A percentile compares a stretch with the other conserved stretches of the same genome.
Conservation (phyloP, 2,797 vertebrate genomes). For the Dicrostonyx torquatus region DNA sequence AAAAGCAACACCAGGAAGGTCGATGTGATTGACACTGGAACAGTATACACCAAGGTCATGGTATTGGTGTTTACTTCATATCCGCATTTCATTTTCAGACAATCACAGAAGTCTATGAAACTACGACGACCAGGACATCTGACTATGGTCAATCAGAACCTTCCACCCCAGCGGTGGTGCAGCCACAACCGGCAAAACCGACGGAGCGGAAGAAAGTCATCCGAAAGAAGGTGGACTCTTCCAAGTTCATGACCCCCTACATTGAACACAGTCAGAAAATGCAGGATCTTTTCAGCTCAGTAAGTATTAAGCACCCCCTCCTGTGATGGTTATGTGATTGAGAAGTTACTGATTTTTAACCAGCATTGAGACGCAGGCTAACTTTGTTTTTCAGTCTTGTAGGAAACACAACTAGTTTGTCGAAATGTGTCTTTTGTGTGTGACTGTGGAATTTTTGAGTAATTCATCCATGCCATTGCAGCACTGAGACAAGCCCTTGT, state of each 20-base stretch:
- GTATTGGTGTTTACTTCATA: slow-evolving; percentile 14
- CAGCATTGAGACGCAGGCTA: background rate
- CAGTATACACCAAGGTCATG: background rate
- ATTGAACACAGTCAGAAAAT: slow-evolving; percentile 98
- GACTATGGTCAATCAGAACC: slow-evolving; percentile 70
- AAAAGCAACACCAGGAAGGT: background rate
- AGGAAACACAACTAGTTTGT: slow-evolving; percentile 27
- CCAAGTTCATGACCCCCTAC: slow-evolving; percentile 98
- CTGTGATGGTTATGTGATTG: background rate
- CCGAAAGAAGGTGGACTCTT: slow-evolving; percentile 93
- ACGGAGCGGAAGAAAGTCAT: slow-evolving; percentile 89
- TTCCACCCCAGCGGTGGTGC: slow-evolving; percentile 48
- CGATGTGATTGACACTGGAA: slow-evolving; percentile 2
- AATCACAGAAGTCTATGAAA: slow-evolving; percentile 78
- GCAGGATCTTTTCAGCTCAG: slow-evolving; percentile 96
- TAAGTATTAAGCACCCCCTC: slow-evolving; percentile 80
- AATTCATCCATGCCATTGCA: background rate
- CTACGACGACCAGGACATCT: slow-evolving; percentile 72
- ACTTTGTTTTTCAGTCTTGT: slow-evolving; percentile 5
- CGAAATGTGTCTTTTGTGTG: background rate
- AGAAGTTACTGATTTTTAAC: slow-evolving; percentile 21
- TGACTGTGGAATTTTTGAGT: slow-evolving; percentile 14
- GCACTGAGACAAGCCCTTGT: background rate
- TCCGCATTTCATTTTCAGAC: slow-evolving; percentile 70
- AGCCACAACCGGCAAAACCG: slow-evolving; percentile 77